Base-by-base conservation (phyloP, 2,113 vertebrate species). In the Raja brachyura region DNA sequence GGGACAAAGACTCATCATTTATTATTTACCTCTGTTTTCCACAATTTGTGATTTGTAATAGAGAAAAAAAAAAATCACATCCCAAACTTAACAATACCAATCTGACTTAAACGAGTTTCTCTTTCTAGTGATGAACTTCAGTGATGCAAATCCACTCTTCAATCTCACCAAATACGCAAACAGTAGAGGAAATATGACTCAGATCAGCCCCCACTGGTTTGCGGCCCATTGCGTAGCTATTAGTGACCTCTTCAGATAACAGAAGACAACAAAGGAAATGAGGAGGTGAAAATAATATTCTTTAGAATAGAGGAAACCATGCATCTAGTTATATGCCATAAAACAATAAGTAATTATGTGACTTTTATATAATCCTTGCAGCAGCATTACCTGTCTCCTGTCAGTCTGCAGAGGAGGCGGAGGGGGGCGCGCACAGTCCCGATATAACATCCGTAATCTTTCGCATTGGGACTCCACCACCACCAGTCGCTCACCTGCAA, bases 381-480 rank as follows among this genome's bases (percentile, higher is more conserved):
- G 81, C 61, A 88, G 13, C 28, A 73, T 75, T 94, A 99, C 99
- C 97, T 98, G 98, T 83, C 98, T 97, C 90, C 98, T 96, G 95
- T 99, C 98, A 0, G 98, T 97, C 94, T 99, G 98, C 11, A 99
- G 96, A 0, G 98, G 98, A 0, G 98, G 98, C 3, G 99, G 98
- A 0, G 98, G 98, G 4, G 99, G 99, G 16, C 99, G 98, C 90
- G 99, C 99, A 31, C 98, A 99, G 94, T 99, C 99, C 0, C 99
- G 96, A 94, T 99, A 99, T 86, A 99, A 94, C 99, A 99, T 99
- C 94, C 99, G 95, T 39, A 99, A 95, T 94, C 98, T 96, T 93
- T 99, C 98, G 93, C 99, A 99, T 93, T 99, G 99, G 93, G 98
- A 97, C 95, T 99, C 99, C 18, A 99, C 98, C 85, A 99, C 97